phyloP scores from a whole-genome alignment of 2,888 invertebrate species.

The Neuroscelio doddi region DNA sequence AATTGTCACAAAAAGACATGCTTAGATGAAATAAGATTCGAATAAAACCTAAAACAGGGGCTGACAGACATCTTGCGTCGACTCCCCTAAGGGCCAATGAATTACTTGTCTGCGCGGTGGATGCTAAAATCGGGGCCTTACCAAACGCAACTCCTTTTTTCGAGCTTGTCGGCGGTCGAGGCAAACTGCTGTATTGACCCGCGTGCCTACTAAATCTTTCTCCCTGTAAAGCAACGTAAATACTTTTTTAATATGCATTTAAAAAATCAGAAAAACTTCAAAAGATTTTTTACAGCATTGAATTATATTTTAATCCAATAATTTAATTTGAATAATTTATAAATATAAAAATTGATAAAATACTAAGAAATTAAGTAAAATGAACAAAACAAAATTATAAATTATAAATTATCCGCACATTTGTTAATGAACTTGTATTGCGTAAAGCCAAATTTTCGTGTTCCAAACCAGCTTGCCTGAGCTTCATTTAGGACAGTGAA shows the following conservation, averaged over 20 bases:
- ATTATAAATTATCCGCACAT: conserved; percentile 53
- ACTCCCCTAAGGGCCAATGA: conserved; percentile 74
- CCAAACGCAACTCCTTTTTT: conserved; percentile 84
- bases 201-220: conserved; percentile 69
- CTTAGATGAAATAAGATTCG: conserved; percentile 57
- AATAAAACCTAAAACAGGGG: conserved; percentile 89
- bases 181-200: conserved; percentile 85
- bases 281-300: background rate
- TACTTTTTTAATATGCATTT: too few relatives aligned
- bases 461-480: conserved; percentile 89
- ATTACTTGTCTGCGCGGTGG: conserved; percentile 60
- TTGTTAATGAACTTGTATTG: conserved; percentile 63
- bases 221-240: conserved; percentile 54
- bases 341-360: background rate
- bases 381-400: too few relatives aligned
- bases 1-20: conserved; percentile 41
- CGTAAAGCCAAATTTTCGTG: conserved; percentile 89
- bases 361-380: too few relatives aligned
- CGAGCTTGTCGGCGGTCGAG: conserved; percentile 75
- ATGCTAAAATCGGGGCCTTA: conserved; percentile 73
- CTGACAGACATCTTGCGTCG: conserved; percentile 86
- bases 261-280: too few relatives aligned
- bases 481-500: conserved; percentile 92
- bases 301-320: too few relatives aligned
- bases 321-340: too few relatives aligned